These are phyloP conservation scores for Electrona antarctica DNA, from an alignment of 2,113 vertebrate genomes.

Conservation along the genomic window DNA sequence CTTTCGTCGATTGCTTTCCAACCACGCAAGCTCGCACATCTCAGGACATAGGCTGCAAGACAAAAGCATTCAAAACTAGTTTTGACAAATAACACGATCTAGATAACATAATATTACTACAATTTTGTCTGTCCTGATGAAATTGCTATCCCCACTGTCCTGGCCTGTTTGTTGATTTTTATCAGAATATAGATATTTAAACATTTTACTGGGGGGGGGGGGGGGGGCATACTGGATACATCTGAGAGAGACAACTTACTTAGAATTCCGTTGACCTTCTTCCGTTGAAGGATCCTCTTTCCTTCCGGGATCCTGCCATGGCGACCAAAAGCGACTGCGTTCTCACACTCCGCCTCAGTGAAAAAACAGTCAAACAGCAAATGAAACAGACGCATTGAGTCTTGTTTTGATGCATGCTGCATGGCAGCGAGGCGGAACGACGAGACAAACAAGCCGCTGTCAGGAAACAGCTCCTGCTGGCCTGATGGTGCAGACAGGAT, in stretches of 20 bases:
- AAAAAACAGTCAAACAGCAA: slow-evolving; percentile 10
- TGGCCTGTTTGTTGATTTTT: too few species aligned
- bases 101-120: too few species aligned
- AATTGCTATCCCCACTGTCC: not conserved
- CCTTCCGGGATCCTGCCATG: not conserved
- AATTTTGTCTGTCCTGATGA: not conserved
- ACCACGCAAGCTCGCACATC: slow-evolving; percentile 17
- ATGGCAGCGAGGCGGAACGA: slow-evolving; percentile 29
- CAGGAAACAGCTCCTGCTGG: slow-evolving; percentile 26
- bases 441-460: slow-evolving; percentile 21
- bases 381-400: slow-evolving; percentile 20
- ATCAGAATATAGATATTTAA: not conserved
- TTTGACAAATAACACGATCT: not conserved
- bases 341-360: not conserved
- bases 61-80: slow-evolving; percentile 13
- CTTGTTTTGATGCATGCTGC: slow-evolving; percentile 23
- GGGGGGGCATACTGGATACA: too few species aligned
- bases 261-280: not conserved
- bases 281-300: not conserved
- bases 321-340: not conserved
- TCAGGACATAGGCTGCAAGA: slow-evolving; percentile 28
- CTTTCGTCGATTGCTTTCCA: slow-evolving; percentile 25
- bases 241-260: too few species aligned
- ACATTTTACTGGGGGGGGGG: not conserved
- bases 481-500: slow-evolving; percentile 5